phyloP scores from a whole-genome alignment of 2,113 vertebrate genomes.

The Cyanoliseus patagonus region DNA sequence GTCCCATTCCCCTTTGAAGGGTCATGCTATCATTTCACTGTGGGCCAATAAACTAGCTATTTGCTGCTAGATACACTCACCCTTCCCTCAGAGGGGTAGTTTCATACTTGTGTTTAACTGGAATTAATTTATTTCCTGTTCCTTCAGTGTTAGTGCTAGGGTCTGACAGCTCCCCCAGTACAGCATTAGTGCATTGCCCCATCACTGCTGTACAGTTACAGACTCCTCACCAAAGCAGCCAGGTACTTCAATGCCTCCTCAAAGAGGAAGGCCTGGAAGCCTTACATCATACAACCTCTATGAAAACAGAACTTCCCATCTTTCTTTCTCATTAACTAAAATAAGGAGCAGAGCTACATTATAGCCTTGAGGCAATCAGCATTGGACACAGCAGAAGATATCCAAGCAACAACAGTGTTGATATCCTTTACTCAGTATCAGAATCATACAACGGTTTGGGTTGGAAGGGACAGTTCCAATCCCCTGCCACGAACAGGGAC shows the following conservation, averaged over 20 bases:
- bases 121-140: not conserved
- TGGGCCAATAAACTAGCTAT: not conserved
- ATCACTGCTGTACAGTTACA: rapidly evolving
- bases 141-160: not conserved
- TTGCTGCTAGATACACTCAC: not conserved
- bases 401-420: not conserved
- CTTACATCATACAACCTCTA: not conserved
- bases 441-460: not conserved
- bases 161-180: not conserved
- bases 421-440: not conserved
- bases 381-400: not conserved
- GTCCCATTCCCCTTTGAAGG: not conserved
- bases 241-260: not conserved
- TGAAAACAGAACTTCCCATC: not conserved
- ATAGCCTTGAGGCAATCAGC: not conserved
- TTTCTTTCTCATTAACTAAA: not conserved
- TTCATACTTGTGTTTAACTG: not conserved
- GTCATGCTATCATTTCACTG: not conserved
- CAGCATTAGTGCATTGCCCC: not conserved
- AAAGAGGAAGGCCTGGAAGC: not conserved
- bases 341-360: not conserved
- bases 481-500: not conserved
- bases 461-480: not conserved
- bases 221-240: not conserved
- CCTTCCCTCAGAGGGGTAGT: not conserved